Evolutionary conservation across 64 coral and sea anemone genomes (phyloP).

Genomic region (Porites australiensis): DNA sequence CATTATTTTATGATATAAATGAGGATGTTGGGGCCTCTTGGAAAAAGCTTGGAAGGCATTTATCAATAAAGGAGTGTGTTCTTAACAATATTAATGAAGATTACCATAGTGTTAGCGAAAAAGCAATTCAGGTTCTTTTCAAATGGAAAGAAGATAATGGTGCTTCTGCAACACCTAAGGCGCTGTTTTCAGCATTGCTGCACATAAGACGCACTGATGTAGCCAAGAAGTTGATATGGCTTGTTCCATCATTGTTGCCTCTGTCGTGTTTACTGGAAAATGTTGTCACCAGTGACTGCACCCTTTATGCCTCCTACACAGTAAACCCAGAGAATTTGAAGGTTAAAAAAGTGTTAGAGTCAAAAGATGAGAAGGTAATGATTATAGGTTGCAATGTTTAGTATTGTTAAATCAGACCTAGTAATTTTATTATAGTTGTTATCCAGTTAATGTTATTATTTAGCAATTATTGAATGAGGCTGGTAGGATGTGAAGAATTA

Average conservation of each 20-base stretch:
- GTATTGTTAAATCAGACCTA: too few species aligned
- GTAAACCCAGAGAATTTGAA: slow-evolving; percentile 25
- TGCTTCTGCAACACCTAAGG: slow-evolving; percentile 24
- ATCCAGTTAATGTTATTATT: too few species aligned
- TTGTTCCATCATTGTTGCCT: slow-evolving; percentile 7
- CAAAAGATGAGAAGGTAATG: slow-evolving; percentile 24
- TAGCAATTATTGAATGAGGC: too few species aligned
- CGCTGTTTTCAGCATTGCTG: slow-evolving; percentile 46
- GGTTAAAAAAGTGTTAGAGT: background rate
- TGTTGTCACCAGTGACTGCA: background rate
- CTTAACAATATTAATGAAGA: slow-evolving; percentile 87
- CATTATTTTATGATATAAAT: slow-evolving; percentile 66
- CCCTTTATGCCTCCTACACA: background rate
- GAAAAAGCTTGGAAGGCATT: slow-evolving; percentile 70
- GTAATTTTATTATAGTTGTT: too few species aligned
- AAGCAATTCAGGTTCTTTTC: slow-evolving; percentile 82
- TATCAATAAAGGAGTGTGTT: slow-evolving; percentile 78
- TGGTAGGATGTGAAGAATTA: too few species aligned
- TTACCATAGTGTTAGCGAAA: slow-evolving; percentile 76
- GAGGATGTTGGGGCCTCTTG: slow-evolving; percentile 83
- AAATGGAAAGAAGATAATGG: slow-evolving; percentile 85
- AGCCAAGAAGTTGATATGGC: slow-evolving; percentile 68
- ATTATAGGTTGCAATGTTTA: too few species aligned
- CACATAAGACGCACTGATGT: slow-evolving; percentile 67
- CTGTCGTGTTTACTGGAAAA: slow-evolving; percentile 6